Conservation (phyloP, 2,113 vertebrate genomes). For the Notiomystis cincta region DNA sequence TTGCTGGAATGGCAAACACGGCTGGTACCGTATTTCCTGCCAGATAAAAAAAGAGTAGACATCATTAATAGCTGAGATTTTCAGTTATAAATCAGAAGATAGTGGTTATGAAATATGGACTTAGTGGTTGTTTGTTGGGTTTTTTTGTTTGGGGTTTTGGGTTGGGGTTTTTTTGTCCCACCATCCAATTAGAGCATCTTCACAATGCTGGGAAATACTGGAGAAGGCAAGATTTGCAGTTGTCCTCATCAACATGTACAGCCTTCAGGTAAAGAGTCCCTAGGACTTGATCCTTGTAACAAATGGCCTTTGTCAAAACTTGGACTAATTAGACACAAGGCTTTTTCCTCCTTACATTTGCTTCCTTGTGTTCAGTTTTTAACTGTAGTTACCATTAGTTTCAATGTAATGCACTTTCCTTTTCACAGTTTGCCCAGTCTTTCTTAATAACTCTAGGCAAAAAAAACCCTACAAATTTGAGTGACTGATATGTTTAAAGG, state of each 20-base stretch:
- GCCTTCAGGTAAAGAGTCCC: background rate
- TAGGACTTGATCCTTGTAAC: background rate
- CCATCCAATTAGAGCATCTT: background rate
- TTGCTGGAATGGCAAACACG: constrained; percentile 94
- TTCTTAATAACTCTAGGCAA: background rate
- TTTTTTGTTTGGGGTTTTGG: background rate
- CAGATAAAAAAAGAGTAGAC: background rate
- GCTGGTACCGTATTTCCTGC: constrained; percentile 94
- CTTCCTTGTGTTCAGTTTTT: background rate
- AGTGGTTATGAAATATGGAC: background rate
- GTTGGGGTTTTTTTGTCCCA: background rate
- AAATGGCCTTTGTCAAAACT: background rate
- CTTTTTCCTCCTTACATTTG: background rate
- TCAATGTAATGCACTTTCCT: background rate
- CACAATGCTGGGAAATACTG: background rate
- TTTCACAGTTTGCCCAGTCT: background rate
- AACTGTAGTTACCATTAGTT: background rate
- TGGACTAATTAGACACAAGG: background rate
- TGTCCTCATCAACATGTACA: background rate
- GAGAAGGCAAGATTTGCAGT: background rate
- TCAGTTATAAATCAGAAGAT: background rate
- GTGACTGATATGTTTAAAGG: background rate
- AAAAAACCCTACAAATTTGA: background rate
- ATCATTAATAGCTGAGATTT: background rate
- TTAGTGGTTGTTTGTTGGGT: no score